Base-by-base conservation (phyloP, 2,888 invertebrate genomes). In the Rotaria magnacalcarata region DNA sequence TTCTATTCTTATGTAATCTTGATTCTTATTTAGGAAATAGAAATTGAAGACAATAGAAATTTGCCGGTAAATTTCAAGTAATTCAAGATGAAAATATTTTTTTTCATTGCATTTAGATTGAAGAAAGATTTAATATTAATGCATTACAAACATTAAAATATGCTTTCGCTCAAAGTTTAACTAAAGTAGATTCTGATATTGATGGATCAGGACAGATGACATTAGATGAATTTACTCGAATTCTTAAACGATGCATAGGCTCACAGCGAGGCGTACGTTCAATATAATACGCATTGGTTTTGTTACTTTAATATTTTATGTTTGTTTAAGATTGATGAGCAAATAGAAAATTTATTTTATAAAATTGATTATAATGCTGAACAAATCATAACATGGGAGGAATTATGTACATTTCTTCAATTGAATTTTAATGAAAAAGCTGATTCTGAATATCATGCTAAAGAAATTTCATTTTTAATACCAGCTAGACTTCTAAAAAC, bases 381-480 rank as follows among this genome's bases (percentile, higher is more conserved):
- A 86, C 90, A 90, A 0, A 87, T 88, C 14, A 91, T 91, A 87
- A 89, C 90, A 0, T 91, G 91, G 91, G 91, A 91, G 88, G 91
- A 91, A 88, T 91, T 91, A 88, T 91, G 91, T 88, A 91, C 90
- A 4, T 91, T 91, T 89, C 91, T 91, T 90, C 91, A 91, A 88
- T 89, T 91, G 85, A 90, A 91, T 87, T 91, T 90, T 88, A 89
- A 90, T 0, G 91, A 91, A 88, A 91, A 91, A 88, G 91, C 90
- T 87, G 90, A 90, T 87, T 90, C 90, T 7, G 90, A 90, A 87
- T 88, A 89, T 43, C 88, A 90, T 34, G 89, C 89, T 19, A 90
- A 90, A 87, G 90, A 90, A 85, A 90, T 89, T 16, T 85, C 87
- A 54, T 91, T 91, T 87, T 88, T 89, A 84, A 88, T 90, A 41